Evolutionary conservation across 2,797 vertebrate genomes (phyloP).

Genomic region (Channallabes apus): DNA sequence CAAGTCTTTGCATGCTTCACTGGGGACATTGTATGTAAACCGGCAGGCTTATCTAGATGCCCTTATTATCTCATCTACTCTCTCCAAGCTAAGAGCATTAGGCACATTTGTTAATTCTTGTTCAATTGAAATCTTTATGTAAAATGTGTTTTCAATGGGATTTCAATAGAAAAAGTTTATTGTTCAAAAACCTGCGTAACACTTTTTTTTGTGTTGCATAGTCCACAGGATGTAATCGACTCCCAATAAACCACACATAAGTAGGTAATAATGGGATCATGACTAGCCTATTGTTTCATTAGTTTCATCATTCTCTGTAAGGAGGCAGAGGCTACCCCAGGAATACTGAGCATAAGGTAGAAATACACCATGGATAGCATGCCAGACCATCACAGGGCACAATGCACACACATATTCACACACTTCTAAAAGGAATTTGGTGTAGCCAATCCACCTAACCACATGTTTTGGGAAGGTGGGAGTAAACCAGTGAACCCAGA

Average conservation of each 20-base stretch:
- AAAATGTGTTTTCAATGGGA: slow-evolving; percentile 15
- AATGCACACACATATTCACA: not conserved
- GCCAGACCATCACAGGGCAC: not conserved
- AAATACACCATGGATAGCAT: not conserved
- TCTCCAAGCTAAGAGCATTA: not conserved
- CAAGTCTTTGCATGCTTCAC: slow-evolving; percentile 60
- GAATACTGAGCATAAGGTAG: not conserved
- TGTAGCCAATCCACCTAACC: no score
- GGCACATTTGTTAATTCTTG: not conserved
- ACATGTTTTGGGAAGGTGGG: not conserved
- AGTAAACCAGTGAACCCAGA: not conserved
- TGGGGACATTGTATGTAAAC: slow-evolving; percentile 55
- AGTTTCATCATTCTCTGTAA: not conserved
- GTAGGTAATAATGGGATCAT: not conserved
- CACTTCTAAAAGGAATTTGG: no score
- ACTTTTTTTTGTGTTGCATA: not conserved
- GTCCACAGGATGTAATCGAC: not conserved
- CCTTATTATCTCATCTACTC: slow-evolving; percentile 24
- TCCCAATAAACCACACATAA: not conserved
- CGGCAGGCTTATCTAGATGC: slow-evolving; percentile 51
- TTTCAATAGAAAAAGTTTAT: not conserved
- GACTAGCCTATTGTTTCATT: not conserved
- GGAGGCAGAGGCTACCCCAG: not conserved
- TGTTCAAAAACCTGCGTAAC: not conserved
- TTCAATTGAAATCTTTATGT: not conserved